Base-by-base conservation (phyloP, 2,113 vertebrate species). In the Echinops telfairi region DNA sequence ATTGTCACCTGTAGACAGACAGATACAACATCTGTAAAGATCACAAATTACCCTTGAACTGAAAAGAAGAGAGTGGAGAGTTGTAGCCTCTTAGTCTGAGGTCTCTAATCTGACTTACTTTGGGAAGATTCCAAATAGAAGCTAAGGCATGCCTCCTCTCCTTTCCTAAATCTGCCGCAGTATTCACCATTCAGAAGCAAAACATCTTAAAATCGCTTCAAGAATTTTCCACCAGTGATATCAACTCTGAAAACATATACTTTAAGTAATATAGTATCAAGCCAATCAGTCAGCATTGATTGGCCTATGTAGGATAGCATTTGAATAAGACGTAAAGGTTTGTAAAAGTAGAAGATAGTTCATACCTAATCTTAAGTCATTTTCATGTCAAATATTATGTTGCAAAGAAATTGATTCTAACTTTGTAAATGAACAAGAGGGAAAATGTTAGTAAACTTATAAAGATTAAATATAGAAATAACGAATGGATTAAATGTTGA, bases 141-240 rank as follows among this genome's bases (percentile, higher is more conserved):
- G 60, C 40, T 75, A 73, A 85, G 16, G 5, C 31, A 23, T 58
- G 57, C 75, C 29, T 58, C 88, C 53, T 70, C 31, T 31, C 64
- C 79, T 73, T n/a, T 91, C 14, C 64, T 75, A 27, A 9, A 84
- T 92, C 53, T 22, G 88, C 31, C 57, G 88, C 29, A 92, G 77
- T 82, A 85, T 66, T 81, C 60, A 96, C 76, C 80, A 90, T 78
- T 53, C 71, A 33, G 64, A 92, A 85, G 87, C 33, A 60, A 75
- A 75, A 75, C 12, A 85, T 89, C 73, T 53, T 66, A 82, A 92
- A 90, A 85, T 43, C 87, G 83, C 23, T 86, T 43, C 77, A n/a
- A 75, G 40, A 83, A 23, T 62, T 88, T 71, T 88, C 31, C 40
- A 31, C 25, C 33, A 64, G 16, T 77, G 17, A 91, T 92, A 78